A percentile compares a stretch with the other conserved stretches of the same genome.
Conservation (phyloP, 2,113 vertebrate species). For the Zapus hudsonius region DNA sequence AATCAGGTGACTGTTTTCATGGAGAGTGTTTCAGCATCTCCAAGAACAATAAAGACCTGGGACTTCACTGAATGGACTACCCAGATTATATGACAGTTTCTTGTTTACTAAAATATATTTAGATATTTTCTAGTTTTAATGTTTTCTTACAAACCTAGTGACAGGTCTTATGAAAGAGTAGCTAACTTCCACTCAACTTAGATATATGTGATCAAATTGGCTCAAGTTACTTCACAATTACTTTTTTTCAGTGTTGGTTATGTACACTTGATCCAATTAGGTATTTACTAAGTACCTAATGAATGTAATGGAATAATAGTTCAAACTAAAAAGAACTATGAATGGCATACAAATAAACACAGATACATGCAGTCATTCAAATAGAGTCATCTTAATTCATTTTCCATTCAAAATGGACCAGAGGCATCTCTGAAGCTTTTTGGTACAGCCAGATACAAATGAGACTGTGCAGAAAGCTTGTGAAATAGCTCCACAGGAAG, state of each 20-base stretch:
- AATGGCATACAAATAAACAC: not conserved
- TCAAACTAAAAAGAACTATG: conserved; percentile 52
- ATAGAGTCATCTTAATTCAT: not conserved
- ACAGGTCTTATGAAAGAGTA: not conserved
- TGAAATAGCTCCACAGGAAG: not conserved
- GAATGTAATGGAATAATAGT: conserved; percentile 23
- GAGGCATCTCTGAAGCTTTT: not conserved
- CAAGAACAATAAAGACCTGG: not conserved
- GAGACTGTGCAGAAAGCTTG: not conserved
- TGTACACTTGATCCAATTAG: not conserved
- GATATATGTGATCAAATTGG: not conserved
- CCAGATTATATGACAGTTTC: not conserved
- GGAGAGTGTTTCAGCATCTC: not conserved
- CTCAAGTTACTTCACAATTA: not conserved
- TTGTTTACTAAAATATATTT: not conserved
- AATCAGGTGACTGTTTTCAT: not conserved
- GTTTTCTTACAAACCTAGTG: not conserved
- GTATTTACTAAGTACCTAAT: conserved; percentile 34
- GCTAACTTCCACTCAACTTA: not conserved
- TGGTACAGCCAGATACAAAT: not conserved
- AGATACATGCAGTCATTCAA: not conserved
- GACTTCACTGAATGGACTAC: not conserved
- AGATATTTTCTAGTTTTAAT: not conserved
- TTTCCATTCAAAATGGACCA: not conserved
- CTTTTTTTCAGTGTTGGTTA: not conserved